A percentile compares a stretch with the other conserved stretches of the same genome.
phyloP scores from a whole-genome alignment of 1,140 invertebrate species.

The Drosophila suzukii region DNA sequence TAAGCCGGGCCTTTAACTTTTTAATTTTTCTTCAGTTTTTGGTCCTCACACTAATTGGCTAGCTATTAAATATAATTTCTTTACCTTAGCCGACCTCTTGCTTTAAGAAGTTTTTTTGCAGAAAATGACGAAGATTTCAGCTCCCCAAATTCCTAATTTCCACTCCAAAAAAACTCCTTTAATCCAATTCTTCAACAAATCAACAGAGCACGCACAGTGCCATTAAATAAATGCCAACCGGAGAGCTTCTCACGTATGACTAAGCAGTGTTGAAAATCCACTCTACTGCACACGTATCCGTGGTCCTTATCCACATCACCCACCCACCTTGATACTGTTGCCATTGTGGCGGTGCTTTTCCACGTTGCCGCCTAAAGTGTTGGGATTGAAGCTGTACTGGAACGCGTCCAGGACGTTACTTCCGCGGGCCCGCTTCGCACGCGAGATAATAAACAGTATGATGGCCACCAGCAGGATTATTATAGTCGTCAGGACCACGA shows the following conservation, averaged over 20 bases:
- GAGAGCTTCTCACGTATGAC: constrained; percentile 53
- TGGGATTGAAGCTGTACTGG: constrained; percentile 84
- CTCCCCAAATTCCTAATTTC: constrained; percentile 19
- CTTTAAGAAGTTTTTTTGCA: not conserved
- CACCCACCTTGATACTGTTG: constrained; percentile 86
- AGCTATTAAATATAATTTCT: not conserved
- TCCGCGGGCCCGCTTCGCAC: constrained; percentile 88
- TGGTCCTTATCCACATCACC: not conserved
- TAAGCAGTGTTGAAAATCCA: constrained; percentile 76
- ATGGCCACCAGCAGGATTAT: constrained; percentile 89
- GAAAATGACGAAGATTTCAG: constrained; percentile 24
- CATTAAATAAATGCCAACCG: constrained; percentile 76
- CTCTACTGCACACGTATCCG: constrained; percentile 47
- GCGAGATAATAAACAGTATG: constrained; percentile 89
- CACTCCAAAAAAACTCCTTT: constrained; percentile 39
- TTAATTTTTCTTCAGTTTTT: not conserved
- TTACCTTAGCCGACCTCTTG: constrained; percentile 26
- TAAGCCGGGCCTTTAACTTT: not conserved
- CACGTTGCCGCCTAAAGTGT: constrained; percentile 84
- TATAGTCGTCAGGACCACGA: constrained; percentile 91
- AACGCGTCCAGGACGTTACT: constrained; percentile 85
- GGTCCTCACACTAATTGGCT: not conserved
- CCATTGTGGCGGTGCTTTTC: constrained; percentile 83
- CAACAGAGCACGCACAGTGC: constrained; percentile 33
- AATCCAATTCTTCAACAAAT: constrained; percentile 47